A percentile compares a stretch with the other conserved stretches of the same genome.
These are phyloP conservation scores for Phenacoccus solenopsis DNA, from an alignment of 1,140 invertebrate species.

Conservation along the genomic window DNA sequence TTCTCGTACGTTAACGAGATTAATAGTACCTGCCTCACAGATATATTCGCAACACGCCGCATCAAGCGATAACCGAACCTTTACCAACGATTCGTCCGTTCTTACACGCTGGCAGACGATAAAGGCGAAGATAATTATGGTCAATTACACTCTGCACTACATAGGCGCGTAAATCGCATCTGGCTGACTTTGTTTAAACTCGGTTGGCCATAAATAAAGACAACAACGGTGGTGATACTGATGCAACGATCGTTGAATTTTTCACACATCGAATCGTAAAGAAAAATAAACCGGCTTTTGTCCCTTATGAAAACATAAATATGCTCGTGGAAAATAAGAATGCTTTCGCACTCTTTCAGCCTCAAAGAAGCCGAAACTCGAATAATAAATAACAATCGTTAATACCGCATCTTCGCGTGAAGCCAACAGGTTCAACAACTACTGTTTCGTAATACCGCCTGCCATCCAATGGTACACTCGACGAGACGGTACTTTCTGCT, in stretches of 20 bases:
- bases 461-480: neutral
- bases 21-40: no score
- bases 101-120: neutral
- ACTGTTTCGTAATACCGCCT: constrained; percentile 2
- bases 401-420: neutral
- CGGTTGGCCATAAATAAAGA: neutral
- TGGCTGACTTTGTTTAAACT: neutral
- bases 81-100: neutral
- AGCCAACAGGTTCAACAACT: neutral
- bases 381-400: neutral
- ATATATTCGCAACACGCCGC: no score
- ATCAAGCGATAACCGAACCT: neutral
- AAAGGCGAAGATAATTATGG: neutral
- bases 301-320: neutral
- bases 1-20: no score
- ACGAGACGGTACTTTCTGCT: neutral
- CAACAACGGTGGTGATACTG: neutral
- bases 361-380: neutral
- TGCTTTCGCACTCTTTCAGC: neutral
- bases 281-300: neutral
- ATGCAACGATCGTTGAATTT: neutral
- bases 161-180: neutral
- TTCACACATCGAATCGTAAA: neutral
- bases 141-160: neutral
- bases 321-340: neutral